phyloP scores from a whole-genome alignment of 2,113 vertebrate species.

The Cochlearius cochlearius region DNA sequence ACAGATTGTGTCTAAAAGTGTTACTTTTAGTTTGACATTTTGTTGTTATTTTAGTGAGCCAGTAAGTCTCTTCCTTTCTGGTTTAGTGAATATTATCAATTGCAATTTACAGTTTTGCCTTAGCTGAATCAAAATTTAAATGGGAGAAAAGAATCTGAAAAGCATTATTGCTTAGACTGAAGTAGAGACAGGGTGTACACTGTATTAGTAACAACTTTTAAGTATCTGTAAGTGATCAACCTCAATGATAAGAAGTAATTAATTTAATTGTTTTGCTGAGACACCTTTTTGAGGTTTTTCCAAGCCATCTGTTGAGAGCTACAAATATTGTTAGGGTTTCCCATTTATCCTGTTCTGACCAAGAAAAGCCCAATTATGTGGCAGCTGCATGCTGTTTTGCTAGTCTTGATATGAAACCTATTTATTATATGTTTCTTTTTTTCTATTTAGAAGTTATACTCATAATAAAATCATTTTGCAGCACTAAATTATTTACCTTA shows the following conservation, averaged over 20 bases:
- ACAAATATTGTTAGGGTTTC: not conserved
- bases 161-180: not conserved
- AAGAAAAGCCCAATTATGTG: not conserved
- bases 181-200: not conserved
- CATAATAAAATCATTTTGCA: not conserved
- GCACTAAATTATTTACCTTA: not conserved
- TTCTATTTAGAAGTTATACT: not conserved
- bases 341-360: not conserved
- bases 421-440: not conserved
- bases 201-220: not conserved
- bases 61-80: not conserved
- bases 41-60: not conserved
- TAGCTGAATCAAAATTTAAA: not conserved
- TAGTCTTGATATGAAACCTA: not conserved
- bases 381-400: not conserved
- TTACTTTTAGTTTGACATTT: not conserved
- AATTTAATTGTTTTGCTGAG: not conserved
- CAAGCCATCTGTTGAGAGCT: not conserved
- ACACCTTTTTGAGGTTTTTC: not conserved
- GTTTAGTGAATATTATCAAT: not conserved
- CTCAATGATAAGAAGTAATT: not conserved
- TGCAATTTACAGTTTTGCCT: not conserved
- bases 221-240: not conserved
- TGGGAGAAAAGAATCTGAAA: not conserved
- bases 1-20: not conserved